Evolutionary conservation across 2,113 vertebrate species (phyloP).

Genomic region (Chloebia gouldiae): DNA sequence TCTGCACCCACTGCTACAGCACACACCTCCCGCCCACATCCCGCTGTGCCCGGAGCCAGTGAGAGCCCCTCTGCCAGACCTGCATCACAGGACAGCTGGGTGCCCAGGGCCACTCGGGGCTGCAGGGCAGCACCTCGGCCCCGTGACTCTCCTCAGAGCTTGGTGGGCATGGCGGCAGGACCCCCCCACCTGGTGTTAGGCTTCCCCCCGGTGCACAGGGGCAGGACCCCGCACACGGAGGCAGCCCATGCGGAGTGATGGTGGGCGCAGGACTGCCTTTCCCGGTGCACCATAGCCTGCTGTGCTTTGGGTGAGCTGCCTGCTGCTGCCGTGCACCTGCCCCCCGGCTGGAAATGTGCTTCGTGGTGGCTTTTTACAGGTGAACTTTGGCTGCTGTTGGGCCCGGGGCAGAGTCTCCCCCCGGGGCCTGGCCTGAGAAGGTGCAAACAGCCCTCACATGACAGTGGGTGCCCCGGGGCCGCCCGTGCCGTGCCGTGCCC

Average conservation of each 20-base stretch:
- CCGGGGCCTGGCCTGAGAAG: not conserved
- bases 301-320: not conserved
- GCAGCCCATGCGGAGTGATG: fast-evolving
- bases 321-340: not conserved
- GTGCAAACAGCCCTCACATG: constrained; percentile 35
- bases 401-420: constrained; percentile 19
- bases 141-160: not conserved
- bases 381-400: constrained; percentile 49
- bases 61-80: not conserved
- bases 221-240: not conserved
- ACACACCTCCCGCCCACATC: not conserved
- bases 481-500: not conserved
- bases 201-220: not conserved
- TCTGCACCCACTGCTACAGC: constrained; percentile 73
- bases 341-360: not conserved
- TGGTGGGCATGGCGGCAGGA: not conserved
- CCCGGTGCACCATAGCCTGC: not conserved
- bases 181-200: not conserved
- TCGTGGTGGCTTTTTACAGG: not conserved
- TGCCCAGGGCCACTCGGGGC: not conserved
- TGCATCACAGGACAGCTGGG: fast-evolving
- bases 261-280: not conserved
- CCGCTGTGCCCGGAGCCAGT: not conserved
- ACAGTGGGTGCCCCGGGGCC: not conserved
- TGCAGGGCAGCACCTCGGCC: not conserved